phyloP scores from a whole-genome alignment of 2,113 vertebrate species.

The Choloepus hoffmanni region DNA sequence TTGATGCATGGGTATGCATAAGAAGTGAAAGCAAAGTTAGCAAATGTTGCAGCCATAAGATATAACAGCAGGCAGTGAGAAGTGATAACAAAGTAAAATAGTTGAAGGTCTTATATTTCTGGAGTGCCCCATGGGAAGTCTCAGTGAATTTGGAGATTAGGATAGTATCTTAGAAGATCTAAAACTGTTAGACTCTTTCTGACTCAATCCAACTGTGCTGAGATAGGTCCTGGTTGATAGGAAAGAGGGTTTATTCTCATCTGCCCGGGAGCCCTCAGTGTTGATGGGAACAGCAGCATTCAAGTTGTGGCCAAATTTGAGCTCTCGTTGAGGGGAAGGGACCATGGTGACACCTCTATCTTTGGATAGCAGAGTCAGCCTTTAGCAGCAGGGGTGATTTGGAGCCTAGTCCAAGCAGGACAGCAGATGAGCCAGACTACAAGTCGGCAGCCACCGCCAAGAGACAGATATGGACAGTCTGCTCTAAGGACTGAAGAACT shows the following conservation, averaged over 20 bases:
- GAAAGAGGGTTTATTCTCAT: neutral
- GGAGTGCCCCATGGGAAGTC: neutral
- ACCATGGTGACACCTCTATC: neutral
- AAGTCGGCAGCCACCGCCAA: neutral
- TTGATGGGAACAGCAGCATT: neutral
- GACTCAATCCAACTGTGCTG: fast-evolving
- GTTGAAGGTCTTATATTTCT: neutral
- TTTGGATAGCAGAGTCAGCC: neutral
- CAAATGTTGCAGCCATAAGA: neutral
- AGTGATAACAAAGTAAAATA: neutral
- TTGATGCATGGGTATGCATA: neutral
- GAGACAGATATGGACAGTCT: neutral
- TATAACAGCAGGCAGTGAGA: neutral
- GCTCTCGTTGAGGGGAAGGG: neutral
- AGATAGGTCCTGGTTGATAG: neutral
- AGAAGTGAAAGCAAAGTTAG: neutral
- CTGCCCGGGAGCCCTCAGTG: neutral
- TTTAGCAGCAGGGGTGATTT: neutral
- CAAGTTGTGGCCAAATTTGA: neutral
- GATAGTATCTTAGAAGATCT: neutral
- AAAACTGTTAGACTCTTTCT: neutral
- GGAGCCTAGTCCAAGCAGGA: neutral
- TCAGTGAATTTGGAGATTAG: neutral
- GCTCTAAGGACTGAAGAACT: neutral
- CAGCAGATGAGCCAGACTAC: neutral